A percentile compares a stretch with the other conserved stretches of the same genome.
These are phyloP conservation scores for Falco columbarius DNA, from an alignment of 2,797 vertebrate species.

Conservation along the genomic window DNA sequence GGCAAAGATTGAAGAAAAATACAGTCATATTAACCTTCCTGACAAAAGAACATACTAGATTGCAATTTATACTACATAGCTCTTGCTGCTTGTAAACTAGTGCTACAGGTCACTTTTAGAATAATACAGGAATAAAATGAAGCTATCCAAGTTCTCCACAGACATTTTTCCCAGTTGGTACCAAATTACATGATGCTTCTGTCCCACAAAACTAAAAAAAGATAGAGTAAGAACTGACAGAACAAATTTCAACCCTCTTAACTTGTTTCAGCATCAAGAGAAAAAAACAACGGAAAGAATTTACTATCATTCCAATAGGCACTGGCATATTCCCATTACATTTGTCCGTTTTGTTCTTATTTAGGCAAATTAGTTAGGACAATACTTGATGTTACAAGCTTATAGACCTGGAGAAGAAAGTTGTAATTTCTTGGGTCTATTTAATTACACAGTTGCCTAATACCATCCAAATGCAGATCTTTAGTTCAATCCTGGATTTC, in stretches of 20 bases:
- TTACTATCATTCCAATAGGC: not conserved
- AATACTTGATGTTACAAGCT: not conserved
- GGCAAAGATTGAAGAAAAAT: not conserved
- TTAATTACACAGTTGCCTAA: not conserved
- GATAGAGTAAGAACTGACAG: not conserved
- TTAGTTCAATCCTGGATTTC: not conserved
- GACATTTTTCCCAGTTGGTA: not conserved
- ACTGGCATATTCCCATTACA: not conserved
- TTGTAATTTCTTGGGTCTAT: not conserved
- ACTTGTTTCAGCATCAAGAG: not conserved
- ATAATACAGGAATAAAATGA: not conserved
- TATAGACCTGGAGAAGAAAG: not conserved
- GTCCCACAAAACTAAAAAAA: not conserved
- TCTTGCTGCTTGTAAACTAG: not conserved
- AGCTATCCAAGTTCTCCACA: not conserved
- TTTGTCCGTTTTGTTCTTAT: not conserved
- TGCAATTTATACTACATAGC: not conserved
- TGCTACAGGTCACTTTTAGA: not conserved
- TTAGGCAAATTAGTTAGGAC: not conserved
- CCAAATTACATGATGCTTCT: not conserved
- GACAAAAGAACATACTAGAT: not conserved
- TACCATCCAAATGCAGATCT: not conserved
- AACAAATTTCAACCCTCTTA: not conserved
- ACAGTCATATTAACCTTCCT: not conserved
- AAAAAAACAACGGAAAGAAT: not conserved